Base-by-base conservation (phyloP, 2,888 invertebrate species). In the Drosophila dives region DNA sequence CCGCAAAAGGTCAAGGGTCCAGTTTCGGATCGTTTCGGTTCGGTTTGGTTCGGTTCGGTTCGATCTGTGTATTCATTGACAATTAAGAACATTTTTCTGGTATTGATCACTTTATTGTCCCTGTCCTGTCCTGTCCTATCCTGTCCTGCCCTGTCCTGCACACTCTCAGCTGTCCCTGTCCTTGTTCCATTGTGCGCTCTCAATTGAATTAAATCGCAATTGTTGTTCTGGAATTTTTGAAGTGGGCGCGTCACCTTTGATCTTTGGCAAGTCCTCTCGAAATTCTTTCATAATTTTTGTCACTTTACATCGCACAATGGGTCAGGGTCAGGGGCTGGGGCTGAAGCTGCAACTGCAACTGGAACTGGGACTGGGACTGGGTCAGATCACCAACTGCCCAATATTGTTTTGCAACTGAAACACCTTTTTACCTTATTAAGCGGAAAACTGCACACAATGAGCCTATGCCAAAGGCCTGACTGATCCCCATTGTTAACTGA, bases 161-260 rank as follows among this genome's bases (percentile, higher is more conserved):
- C 40, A n/a, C 45, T 68, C 34, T 77, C 77, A 70, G 68, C 69
- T 66, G 68, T 38, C 4, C 20, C 2, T 34, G 5, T 29, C 20
- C 55, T 50, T 55, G 64, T 51, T 40, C 63, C 42, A 50, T 71
- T 65, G 66, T 73, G 61, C 36, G 74, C 65, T 42, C 73, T 63
- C 73, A 76, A 76, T 76, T 73, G 83, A 79, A 85, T 86, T 75
- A 80, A 78, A 72, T 82, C 23, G 63, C 74, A 73, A 86, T 86
- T 86, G 85, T 82, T 80, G 69, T 83, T 67, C 58, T 51, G 59
- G 38, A 62, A 65, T 69, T 72, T 72, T 60, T 68, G 62, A 73
- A 86, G 88, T 88, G 84, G 89, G 81, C 84, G 86, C 89, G 76
- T 81, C 81, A 72, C 74, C 84, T 86, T 86, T 86, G 89, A 86